Conservation (phyloP, 2,888 invertebrate species). For the Pyralis farinalis region DNA sequence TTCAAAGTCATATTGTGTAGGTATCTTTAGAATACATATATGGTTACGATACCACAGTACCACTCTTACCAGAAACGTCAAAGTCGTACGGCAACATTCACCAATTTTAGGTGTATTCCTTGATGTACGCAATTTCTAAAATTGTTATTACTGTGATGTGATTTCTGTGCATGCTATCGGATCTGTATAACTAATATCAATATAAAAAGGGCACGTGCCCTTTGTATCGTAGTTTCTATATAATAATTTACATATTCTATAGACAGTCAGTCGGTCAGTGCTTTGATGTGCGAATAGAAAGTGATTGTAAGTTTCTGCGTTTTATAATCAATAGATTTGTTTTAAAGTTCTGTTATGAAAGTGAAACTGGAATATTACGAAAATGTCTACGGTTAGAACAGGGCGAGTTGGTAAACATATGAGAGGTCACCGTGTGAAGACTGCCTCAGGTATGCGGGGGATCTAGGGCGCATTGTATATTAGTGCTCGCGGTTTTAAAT, state of each 20-base stretch:
- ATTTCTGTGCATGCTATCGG: constrained; percentile 32
- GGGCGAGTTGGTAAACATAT: constrained; percentile 66
- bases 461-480: constrained; percentile 44
- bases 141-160: constrained; percentile 34
- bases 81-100: no score
- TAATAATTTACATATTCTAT: background rate
- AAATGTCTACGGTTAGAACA: constrained; percentile 65
- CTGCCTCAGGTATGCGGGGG: constrained; percentile 62
- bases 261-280: no score
- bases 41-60: no score
- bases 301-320: constrained; percentile 56
- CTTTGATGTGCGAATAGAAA: constrained; percentile 22
- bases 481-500: constrained; percentile 40
- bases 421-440: constrained; percentile 57
- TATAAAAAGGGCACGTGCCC: no score
- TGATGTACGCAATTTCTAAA: no score
- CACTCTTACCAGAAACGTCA: no score
- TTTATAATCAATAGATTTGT: constrained; percentile 42
- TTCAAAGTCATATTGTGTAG: no score
- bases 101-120: no score
- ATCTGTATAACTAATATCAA: constrained; percentile 1
- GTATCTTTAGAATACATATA: no score
- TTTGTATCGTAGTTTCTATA: no score
- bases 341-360: constrained; percentile 27
- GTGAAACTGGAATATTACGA: constrained; percentile 20